Evolutionary conservation across 2,888 invertebrate genomes (phyloP), one percentile per base, ranked within the genome.

Genomic region (Copidosoma aretas): DNA sequence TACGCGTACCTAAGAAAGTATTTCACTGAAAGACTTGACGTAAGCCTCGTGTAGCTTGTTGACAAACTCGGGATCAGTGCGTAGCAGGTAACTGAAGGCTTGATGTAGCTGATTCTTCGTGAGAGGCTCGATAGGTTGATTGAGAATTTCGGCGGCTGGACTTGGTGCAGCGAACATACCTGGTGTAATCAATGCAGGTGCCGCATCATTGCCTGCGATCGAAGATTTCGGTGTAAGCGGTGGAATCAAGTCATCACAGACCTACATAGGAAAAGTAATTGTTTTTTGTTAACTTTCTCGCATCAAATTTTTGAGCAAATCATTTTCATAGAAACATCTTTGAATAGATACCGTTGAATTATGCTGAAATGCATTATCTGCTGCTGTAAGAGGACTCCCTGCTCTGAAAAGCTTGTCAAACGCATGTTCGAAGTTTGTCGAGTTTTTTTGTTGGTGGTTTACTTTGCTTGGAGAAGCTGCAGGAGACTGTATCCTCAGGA

Each of bases 41-140:
- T 97, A 97, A 64, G 94, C 96, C 85, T 96, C 94, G 81, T 97
- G 95, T 72, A 97, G 86, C 84, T 93, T 94, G 80, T 91, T 91
- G 46, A 95, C 90, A 85, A 97, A 97, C 75, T 93, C 93, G 43
- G 91, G 88, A 84, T 97, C 95, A 84, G 92, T 92, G 85, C 93
- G 92, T 68, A 96, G 86, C 68, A 97, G 87, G 85, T 95, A 92
- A 77, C 91, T 90, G 80, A 97, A 90, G 39, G 96, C 95, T 85
- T 96, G 95, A 46, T 93, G 89, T 71, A 97, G 87, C 83, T 97
- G 97, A 80, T 93, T 92, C 82, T 91, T 91, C 56, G 94, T 95
- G 61, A 97, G 87, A 19, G 94, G 93, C 82, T 93, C 92, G 1
- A 90, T 86, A 53, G 82, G 81, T 73, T 82, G 76, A 58, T 74